Percentiles rank a stretch among this genome's conserved stretches.
Conservation (phyloP, 2,797 vertebrate genomes). For the Simalia tracyae region DNA sequence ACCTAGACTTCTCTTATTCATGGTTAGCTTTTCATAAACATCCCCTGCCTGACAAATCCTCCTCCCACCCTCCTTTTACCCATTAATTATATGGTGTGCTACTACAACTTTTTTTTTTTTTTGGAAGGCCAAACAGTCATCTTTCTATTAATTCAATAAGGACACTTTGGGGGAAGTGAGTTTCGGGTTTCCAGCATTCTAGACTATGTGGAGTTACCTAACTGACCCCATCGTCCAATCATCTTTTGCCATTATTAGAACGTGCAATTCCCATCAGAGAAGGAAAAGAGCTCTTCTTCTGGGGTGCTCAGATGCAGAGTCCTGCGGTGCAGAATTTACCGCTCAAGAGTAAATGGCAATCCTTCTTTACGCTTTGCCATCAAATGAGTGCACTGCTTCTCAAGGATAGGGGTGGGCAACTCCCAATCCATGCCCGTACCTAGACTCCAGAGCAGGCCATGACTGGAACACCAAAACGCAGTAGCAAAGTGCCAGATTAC, state of each 20-base stretch:
- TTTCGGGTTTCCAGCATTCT: conserved; percentile 27
- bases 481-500: background rate
- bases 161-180: conserved; percentile 23
- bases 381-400: background rate
- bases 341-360: background rate
- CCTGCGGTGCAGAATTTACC: background rate
- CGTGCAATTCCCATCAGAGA: background rate
- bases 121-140: conserved; percentile 28
- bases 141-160: conserved; percentile 50
- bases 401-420: background rate
- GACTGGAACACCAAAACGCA: background rate
- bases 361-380: background rate
- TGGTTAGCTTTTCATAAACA: conserved; percentile 48
- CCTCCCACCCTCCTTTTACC: conserved; percentile 35
- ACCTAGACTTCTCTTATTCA: conserved; percentile 50
- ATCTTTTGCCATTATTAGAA: background rate
- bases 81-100: conserved; percentile 11
- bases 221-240: background rate
- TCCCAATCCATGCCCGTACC: background rate
- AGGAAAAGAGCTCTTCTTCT: background rate
- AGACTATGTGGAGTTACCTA: background rate
- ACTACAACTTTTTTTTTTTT: conserved; percentile 42
- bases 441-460: background rate
- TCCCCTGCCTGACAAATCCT: conserved; percentile 39
- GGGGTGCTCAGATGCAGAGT: background rate